Evolutionary conservation across 1,140 invertebrate species (phyloP).

Genomic region (Pogonus chalceus): DNA sequence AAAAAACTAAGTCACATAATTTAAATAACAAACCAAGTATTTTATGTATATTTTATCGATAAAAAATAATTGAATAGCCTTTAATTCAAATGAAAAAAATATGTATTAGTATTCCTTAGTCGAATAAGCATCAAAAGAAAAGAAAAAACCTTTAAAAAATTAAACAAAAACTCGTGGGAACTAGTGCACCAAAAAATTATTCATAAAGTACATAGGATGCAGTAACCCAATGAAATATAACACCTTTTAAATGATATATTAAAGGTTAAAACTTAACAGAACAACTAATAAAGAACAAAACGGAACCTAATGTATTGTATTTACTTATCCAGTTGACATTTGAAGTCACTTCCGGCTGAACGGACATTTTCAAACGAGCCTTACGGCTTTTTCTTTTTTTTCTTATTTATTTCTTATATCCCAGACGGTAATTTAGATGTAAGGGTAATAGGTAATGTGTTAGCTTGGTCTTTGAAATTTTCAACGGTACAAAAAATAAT

Average conservation of each 20-base stretch:
- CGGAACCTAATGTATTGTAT: conserved; percentile 23
- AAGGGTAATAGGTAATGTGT: background rate
- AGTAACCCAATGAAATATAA: background rate
- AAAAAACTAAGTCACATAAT: conserved; percentile 25
- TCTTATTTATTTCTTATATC: too few relatives aligned
- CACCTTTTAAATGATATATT: background rate
- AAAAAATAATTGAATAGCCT: too few relatives aligned
- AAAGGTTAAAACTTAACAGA: background rate
- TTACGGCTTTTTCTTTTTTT: background rate
- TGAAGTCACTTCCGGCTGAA: conserved; percentile 22
- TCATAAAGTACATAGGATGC: background rate
- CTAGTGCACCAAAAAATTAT: background rate
- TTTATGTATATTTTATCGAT: too few relatives aligned
- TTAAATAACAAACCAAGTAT: conserved; percentile 19
- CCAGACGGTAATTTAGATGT: background rate
- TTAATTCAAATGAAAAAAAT: too few relatives aligned
- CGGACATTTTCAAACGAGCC: background rate
- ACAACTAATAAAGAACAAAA: background rate
- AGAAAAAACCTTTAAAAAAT: background rate
- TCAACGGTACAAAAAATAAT: background rate
- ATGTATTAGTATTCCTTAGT: too few relatives aligned
- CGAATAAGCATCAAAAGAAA: background rate
- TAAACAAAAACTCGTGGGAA: background rate
- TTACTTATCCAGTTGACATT: conserved; percentile 21
- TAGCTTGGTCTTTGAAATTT: background rate